Evolutionary conservation across 1,140 invertebrate genomes (phyloP), one percentile per base, ranked within the genome.

Genomic region (Gonatopus flavifemur): DNA sequence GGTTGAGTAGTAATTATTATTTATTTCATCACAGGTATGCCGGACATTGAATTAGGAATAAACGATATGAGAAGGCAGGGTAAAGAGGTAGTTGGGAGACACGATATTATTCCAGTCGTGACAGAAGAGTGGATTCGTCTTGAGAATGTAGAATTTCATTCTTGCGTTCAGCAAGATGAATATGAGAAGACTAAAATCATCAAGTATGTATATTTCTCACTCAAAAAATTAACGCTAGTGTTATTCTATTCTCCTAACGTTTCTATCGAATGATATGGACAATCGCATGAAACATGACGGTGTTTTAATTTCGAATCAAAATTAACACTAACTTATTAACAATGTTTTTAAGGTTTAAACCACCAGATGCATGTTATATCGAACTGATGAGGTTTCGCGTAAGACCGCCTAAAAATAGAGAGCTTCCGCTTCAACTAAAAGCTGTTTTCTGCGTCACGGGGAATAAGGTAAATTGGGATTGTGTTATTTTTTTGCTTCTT

Each of bases 101-200:
- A 98, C 74, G 98, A 99, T 76, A 99, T 99, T 67, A 96, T 99
- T 65, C 97, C 97, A 7, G 96, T 99, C 22, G 93, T 94, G 46
- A 99, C 98, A 0, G 98, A 99, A 78, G 94, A 99, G 78, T 99
- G 98, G 98, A 99, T 99, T 63, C 85, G 93, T 33, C 83, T 98
- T 4, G 96, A 99, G 79, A 85, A 88, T 18, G 84, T 93, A 0
- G 94, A 98, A 72, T 98, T 99, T 73, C 96, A 98, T 78, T 87
- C 88, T 28, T 94, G 91, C 70, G 90, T 99, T 7, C 89, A 97
- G 67, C 87, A 89, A 59, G 88, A 94, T 41, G 93, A 95, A 57
- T 99, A 96, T 74, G 87, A 95, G 46, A 88, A 87, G 48, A 89
- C 89, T 4, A 88, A 92, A 74, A 91, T 92, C 51, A 94, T 98